phyloP scores from a whole-genome alignment of 1,140 invertebrate species.

The Pinna nobilis region DNA sequence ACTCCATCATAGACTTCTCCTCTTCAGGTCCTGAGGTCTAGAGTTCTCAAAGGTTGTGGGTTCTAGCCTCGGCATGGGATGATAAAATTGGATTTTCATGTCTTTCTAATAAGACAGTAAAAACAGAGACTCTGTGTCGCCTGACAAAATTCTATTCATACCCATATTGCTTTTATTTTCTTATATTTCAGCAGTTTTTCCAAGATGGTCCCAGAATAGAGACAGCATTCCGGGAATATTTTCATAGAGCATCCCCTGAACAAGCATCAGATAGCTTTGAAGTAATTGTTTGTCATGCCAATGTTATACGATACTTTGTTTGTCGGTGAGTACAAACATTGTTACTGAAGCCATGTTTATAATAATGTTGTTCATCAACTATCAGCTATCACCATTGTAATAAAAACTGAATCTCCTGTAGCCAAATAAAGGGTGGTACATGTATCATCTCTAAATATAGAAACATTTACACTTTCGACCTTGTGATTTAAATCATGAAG shows the following conservation, averaged over 20 bases:
- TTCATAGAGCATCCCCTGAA: conserved; percentile 88
- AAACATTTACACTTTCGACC: not conserved
- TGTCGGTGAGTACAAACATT: conserved; percentile 82
- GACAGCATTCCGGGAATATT: conserved; percentile 94
- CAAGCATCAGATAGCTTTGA: conserved; percentile 93
- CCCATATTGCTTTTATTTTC: not conserved
- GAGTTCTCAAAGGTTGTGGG: too few species aligned
- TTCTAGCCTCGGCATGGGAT: not conserved
- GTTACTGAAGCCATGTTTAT: too few species aligned
- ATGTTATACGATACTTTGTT: conserved; percentile 98
- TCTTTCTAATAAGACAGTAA: too few species aligned
- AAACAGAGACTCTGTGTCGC: too few species aligned
- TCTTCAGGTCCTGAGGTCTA: too few species aligned
- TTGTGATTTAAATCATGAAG: not conserved
- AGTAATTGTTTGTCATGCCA: conserved; percentile 97
- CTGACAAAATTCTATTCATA: not conserved
- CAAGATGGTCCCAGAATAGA: conserved; percentile 97
- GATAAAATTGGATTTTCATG: too few species aligned
- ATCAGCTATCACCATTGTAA: too few species aligned
- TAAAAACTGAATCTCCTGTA: too few species aligned
- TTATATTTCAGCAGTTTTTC: conserved; percentile 83
- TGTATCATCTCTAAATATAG: too few species aligned
- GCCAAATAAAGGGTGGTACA: too few species aligned
- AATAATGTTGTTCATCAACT: too few species aligned
- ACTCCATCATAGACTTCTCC: too few species aligned